phyloP scores from a whole-genome alignment of 2,888 invertebrate genomes.

The Galeruca laticollis region DNA sequence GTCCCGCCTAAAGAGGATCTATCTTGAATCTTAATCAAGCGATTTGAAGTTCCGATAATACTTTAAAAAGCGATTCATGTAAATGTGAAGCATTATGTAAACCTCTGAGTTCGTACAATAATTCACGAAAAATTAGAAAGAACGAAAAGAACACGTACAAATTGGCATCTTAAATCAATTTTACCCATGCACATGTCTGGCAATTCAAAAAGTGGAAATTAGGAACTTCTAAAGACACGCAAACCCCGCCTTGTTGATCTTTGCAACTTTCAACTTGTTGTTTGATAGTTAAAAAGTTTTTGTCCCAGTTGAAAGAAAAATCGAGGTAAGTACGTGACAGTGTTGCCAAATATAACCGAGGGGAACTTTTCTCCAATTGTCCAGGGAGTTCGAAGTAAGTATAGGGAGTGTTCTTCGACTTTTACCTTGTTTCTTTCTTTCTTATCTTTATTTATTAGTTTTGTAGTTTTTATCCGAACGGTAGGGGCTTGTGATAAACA shows the following conservation, averaged over 20 bases:
- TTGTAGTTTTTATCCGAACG: slow-evolving; percentile 31
- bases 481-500: slow-evolving; percentile 35
- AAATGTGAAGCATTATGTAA: not conserved
- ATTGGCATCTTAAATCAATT: slow-evolving; percentile 43
- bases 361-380: slow-evolving; percentile 33
- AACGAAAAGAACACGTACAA: slow-evolving; percentile 12
- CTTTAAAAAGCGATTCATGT: not conserved
- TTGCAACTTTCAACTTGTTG: slow-evolving; percentile 43
- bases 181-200: slow-evolving; percentile 35
- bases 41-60: too few relatives aligned
- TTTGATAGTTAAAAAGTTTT: slow-evolving; percentile 44
- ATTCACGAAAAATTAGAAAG: not conserved
- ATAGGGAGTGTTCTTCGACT: slow-evolving; percentile 34
- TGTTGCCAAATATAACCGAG: slow-evolving; percentile 38
- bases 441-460: slow-evolving; percentile 47
- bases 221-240: slow-evolving; percentile 39
- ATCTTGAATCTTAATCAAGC: too few relatives aligned
- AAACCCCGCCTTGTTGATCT: slow-evolving; percentile 40
- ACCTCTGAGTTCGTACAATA: not conserved
- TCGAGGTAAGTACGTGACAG: slow-evolving; percentile 43
- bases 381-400: slow-evolving; percentile 41
- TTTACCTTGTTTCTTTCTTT: slow-evolving; percentile 36
- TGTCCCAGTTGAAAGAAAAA: slow-evolving; percentile 47
- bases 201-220: slow-evolving; percentile 38
- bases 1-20: too few relatives aligned